Evolutionary conservation across 1,140 invertebrate genomes (phyloP), one percentile per base, ranked within the genome.

Genomic region (Phthorimaea operculella): DNA sequence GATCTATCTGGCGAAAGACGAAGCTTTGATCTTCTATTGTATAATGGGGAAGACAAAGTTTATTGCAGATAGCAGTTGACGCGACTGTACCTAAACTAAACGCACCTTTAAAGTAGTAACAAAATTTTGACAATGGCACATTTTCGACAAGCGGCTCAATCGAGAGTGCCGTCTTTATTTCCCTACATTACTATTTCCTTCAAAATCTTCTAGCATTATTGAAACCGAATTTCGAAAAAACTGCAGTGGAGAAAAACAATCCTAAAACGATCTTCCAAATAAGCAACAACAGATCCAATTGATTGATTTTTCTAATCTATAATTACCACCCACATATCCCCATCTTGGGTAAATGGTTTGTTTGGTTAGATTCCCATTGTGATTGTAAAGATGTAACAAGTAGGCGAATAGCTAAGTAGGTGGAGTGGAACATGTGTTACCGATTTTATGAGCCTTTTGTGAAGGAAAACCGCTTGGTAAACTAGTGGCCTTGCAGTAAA

Each of bases 241-340:
- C 36, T 2, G 10, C 2, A 39, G 1, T 39, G 3, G 10, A 12
- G 4, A 39, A 39, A n/a, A 39, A 10, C 36, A 12, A 39, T 5
- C 3, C 10, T 9, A 39, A 12, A n/a, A 39, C n/a, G 36, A 12
- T 15, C 11, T 17, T 50, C 58, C 47, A 49, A 59, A 63, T 60
- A 58, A 59, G 57, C 57, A 58, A 50, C 51, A 15, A 42, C 34
- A 52, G 51, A 52, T 33, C 45, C 44, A 45, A 5, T 17, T 47
- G 8, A 47, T 47, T 47, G 44, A 47, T 16, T 9, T 16, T 47
- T 47, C 15, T 34, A 51, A 61, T 54, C 34, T 50, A 54, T 60
- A 64, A 61, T 64, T 61, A 59, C 62, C 47, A 10, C 62, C 62
- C 33, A 64, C 59, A 49, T 18, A 6, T 3, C 2, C 2, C 44